phyloP scores from a whole-genome alignment of 2,888 invertebrate species.

The Congeria kusceri region DNA sequence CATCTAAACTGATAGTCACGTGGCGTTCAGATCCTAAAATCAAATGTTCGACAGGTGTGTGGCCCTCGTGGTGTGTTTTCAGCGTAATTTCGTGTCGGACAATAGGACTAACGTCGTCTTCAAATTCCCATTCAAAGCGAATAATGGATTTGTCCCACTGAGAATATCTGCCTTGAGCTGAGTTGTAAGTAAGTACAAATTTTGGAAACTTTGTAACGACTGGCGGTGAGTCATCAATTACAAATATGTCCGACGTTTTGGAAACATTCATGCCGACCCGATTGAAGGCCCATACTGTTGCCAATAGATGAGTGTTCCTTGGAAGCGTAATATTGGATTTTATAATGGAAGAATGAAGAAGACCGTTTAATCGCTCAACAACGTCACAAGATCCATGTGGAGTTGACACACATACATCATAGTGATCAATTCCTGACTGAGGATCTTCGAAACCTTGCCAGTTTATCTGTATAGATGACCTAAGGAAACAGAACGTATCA shows the following conservation, averaged over 20 bases:
- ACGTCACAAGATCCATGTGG: slow-evolving; percentile 28
- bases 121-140: slow-evolving; percentile 49
- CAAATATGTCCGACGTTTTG: slow-evolving; percentile 43
- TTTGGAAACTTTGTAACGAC: slow-evolving; percentile 5
- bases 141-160: slow-evolving; percentile 63
- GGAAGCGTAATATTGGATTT: slow-evolving; percentile 41
- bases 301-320: slow-evolving; percentile 30
- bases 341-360: slow-evolving; percentile 33
- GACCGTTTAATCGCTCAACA: slow-evolving; percentile 9
- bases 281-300: slow-evolving; percentile 50
- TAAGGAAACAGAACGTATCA: too few relatives aligned
- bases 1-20: slow-evolving; percentile 40
- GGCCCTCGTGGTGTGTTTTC: slow-evolving; percentile 54
- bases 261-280: slow-evolving; percentile 22
- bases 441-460: slow-evolving; percentile 61
- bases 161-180: not conserved
- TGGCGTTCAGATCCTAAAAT: slow-evolving; percentile 43
- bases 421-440: slow-evolving; percentile 50
- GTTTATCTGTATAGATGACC: slow-evolving; percentile 16
- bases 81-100: slow-evolving; percentile 46
- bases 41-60: slow-evolving; percentile 52
- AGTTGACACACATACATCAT: slow-evolving; percentile 44
- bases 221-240: slow-evolving; percentile 46
- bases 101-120: slow-evolving; percentile 60
- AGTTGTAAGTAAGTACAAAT: slow-evolving; percentile 10